Evolutionary conservation across 2,797 vertebrate genomes (phyloP), one percentile per base, ranked within the genome.

Genomic region (Enteromius trimaculatus): DNA sequence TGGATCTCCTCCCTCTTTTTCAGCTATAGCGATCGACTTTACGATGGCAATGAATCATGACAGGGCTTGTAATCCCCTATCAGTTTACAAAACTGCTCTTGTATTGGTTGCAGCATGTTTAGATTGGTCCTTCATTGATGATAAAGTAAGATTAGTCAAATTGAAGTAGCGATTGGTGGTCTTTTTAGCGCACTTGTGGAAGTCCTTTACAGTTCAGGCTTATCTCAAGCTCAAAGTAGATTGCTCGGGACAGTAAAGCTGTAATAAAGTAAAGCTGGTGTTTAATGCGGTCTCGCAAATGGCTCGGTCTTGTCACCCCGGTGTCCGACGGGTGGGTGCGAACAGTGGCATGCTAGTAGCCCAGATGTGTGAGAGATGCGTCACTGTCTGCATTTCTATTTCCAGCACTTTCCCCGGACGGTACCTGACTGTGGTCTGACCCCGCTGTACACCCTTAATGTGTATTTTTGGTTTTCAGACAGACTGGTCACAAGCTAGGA

Each of bases 391-490:
- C 14, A 10, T 21, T 75, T 70, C 66, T 86, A 85, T 86, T 88
- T 85, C 55, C 55, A 77, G 53, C 34, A 0, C 69, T 85, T 83
- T 65, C 62, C 68, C 75, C 62, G 62, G 75, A 60, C 47, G 11
- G 47, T 79, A 66, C 81, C 81, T 85, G 68, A 26, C 77, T 23
- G 62, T n/a, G 1, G 34, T 75, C 69, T 76, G 31, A 75, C 71
- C 79, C 64, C 19, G 44, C 49, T 55, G 42, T 47, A 72, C 39
- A 70, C 31, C 11, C 55, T 29, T 71, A 47, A 53, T 60, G 86
- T 92, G 90, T 87, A 71, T 79, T 74, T 85, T 62, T 11, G 62
- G 68, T 80, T 72, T 70, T 86, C 29, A 65, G 77, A 72, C 79
- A 80, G 87, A 89, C 85, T 89, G 70, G 47, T 85, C 79, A 80